Conservation (phyloP, 2,888 invertebrate genomes). For the Ochlodes sylvanus region DNA sequence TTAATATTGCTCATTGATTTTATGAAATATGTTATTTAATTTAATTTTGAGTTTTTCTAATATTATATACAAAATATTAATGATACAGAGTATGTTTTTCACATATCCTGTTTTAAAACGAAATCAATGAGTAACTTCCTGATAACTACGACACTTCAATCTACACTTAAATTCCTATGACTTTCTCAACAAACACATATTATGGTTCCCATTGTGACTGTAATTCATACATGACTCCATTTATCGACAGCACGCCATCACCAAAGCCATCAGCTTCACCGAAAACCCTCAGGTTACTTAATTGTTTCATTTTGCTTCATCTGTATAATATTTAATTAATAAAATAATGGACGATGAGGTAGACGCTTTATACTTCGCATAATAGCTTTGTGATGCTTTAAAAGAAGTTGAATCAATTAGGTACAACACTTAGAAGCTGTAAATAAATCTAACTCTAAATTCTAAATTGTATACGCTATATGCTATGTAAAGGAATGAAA, state of each 20-base stretch:
- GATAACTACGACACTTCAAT: conserved; percentile 1
- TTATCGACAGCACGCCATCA: conserved; percentile 82
- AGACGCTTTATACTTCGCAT: conserved; percentile 15
- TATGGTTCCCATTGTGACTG: conserved; percentile 47
- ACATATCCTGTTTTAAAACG: not conserved
- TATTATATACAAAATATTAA: too few relatives aligned
- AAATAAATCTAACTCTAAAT: not conserved
- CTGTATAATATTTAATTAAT: conserved; percentile 32
- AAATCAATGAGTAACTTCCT: not conserved
- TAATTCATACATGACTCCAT: conserved; percentile 75
- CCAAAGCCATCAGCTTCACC: conserved; percentile 84
- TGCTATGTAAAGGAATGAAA: not conserved
- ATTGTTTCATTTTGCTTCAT: conserved; percentile 62
- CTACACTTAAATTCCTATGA: conserved; percentile 8
- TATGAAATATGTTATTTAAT: too few relatives aligned
- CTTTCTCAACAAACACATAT: conserved; percentile 20
- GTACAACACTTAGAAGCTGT: not conserved
- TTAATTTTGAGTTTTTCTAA: too few relatives aligned
- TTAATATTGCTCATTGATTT: too few relatives aligned
- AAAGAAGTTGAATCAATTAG: not conserved
- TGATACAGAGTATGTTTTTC: too few relatives aligned
- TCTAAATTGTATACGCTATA: not conserved
- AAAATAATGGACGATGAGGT: conserved; percentile 26
- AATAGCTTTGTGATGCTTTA: not conserved
- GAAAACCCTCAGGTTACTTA: conserved; percentile 82